Base-by-base conservation (phyloP, 1,140 invertebrate species). In the Drosophila sp. region DNA sequence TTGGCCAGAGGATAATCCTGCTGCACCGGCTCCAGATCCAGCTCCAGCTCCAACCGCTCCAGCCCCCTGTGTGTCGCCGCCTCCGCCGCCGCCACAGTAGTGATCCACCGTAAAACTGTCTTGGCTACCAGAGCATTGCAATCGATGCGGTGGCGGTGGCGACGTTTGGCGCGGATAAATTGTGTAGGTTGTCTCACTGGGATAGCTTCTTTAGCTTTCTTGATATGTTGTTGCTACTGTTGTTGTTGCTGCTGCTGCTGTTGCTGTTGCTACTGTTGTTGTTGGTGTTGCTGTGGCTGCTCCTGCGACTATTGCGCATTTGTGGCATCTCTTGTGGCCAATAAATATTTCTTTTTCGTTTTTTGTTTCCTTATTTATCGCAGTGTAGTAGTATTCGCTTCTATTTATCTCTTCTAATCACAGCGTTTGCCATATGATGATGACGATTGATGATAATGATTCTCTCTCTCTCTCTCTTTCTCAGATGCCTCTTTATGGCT, bases 91-190 rank as follows among this genome's bases (percentile, higher is more conserved):
- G 76, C 81, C 87, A 80, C 91, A 92, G 80, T 92, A 92, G 76
- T 92, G 91, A 90, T 92, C 91, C 90, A 92, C 90, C 90, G 91
- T 91, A 91, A 92, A 92, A 92, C 91, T 92, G 73, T 92, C 91
- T 92, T 92, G 91, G 91, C 91, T 92, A 92, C 91, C 91, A 92
- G 91, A 92, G 85, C 91, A 92, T 92, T 92, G 91, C 81, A 92
- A 85, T 80, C 91, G 90, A 84, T 91, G 91, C 80, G 86, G 90
- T 91, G 91, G 86, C 77, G 91, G 91, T 84, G 91, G 76, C 72
- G 91, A 92, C 69, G 90, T 90, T 80, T 92, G 91, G 68, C 91
- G 86, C 72, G 91, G 92, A 70, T 92, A 92, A 92, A 92, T 92
- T 84, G 91, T 92, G 83, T 83, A 63, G 66, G 35, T 56, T 61